These are phyloP conservation scores for Lateolabrax maculatus DNA, from an alignment of 2,797 vertebrate species.

Conservation along the genomic window DNA sequence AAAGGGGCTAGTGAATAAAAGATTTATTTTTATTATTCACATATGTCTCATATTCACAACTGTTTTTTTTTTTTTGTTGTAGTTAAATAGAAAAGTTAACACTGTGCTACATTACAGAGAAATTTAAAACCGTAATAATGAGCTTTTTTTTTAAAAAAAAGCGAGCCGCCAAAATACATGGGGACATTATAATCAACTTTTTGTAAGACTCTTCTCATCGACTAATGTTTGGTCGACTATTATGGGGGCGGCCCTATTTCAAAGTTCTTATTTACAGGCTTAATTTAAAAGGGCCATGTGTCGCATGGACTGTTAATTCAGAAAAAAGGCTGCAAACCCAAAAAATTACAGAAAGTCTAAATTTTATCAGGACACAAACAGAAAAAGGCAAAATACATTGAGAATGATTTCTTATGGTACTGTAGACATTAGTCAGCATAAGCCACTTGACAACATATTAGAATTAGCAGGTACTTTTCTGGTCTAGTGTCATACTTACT, in stretches of 20 bases:
- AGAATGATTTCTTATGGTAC: not conserved
- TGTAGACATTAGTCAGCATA: not conserved
- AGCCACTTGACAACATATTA: not conserved
- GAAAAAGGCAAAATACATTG: not conserved
- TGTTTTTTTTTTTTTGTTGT: not conserved
- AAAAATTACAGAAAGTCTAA: not conserved
- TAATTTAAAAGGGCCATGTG: not conserved
- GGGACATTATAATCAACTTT: no score
- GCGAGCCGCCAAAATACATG: no score
- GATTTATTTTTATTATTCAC: not conserved
- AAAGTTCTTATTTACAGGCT: not conserved
- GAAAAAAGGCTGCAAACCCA: constrained; percentile 3
- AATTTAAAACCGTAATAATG: no score
- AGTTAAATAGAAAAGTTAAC: not conserved
- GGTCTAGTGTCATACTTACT: not conserved
- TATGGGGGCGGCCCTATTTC: no score
- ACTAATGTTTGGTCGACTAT: no score
- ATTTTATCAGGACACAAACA: not conserved
- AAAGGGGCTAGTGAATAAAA: not conserved
- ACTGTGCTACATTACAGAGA: no score
- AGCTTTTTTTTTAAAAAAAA: not conserved
- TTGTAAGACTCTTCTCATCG: no score
- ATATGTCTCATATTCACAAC: not conserved
- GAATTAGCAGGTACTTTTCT: constrained; percentile 9
- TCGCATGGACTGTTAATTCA: not conserved